Conservation (phyloP, 2,113 vertebrate species). For the pig (Sus scrofa) region T2T-Sscrofa CM000830.6:82624001-82624500, state of each 20-base stretch:
- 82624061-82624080: not conserved
- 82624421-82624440: not conserved
- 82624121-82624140: not conserved
- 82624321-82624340: not conserved
- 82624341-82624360: not conserved
- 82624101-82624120: not conserved
- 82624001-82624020: not conserved
- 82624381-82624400: not conserved
- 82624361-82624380: not conserved
- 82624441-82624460: not conserved
- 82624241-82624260: not conserved
- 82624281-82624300: not conserved
- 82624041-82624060: not conserved
- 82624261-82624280: not conserved
- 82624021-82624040: not conserved
- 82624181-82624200: not conserved
- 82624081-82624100: not conserved
- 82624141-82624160: not conserved
- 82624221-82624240: not conserved
- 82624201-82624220: not conserved
- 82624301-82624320: not conserved
- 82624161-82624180: not conserved
- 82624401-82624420: not conserved
- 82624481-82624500: not conserved
- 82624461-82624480: not conserved